Evolutionary conservation across 1,140 invertebrate genomes (phyloP), one percentile per base, ranked within the genome.

Genomic region (Bombus confusus): DNA sequence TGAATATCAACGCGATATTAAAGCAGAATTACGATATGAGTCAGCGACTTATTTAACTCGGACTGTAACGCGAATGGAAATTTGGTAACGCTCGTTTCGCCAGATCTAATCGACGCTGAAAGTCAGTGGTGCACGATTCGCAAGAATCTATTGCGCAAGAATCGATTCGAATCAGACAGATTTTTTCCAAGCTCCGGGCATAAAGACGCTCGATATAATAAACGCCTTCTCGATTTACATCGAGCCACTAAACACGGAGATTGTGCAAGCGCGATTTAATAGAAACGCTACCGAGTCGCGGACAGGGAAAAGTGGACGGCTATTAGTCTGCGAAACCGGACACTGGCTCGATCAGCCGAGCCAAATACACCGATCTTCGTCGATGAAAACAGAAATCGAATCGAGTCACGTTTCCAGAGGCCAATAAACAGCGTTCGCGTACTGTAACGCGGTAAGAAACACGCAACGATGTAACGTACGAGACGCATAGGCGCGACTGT

Each of bases 401-500:
- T 13, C 79, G 74, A 85, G 80, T 87, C 79, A 83, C 69, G 87
- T 87, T 88, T 84, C 34, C 18, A 47, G 37, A 6, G 62, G 43
- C 64, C 64, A 62, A 84, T 80, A 80, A 88, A 87, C 75, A 41
- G 37, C 34, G 68, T 43, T 72, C 39, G 62, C 34, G 41, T 22
- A 41, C 41, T 68, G 34, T n/a, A 75, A n/a, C 25, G 41, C 13
- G 31, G 13, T 1, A 74, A 81, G 64, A 83, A 76, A 68, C 62
- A 39, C 15, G n/a, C 34, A 71, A 83, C 43, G 66, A 82, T 78
- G 47, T 8, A 52, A 52, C 18, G 47, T 52, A 52, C 47, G 47
- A 52, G 18, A 1, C 18, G 6, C 47, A 2, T 52, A 52, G 18
- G 47, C 2, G 18, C 18, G 47, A 52, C 18, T 8, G 47, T 52